phyloP scores from a whole-genome alignment of 2,797 vertebrate species.

The Vipera ursinii region DNA sequence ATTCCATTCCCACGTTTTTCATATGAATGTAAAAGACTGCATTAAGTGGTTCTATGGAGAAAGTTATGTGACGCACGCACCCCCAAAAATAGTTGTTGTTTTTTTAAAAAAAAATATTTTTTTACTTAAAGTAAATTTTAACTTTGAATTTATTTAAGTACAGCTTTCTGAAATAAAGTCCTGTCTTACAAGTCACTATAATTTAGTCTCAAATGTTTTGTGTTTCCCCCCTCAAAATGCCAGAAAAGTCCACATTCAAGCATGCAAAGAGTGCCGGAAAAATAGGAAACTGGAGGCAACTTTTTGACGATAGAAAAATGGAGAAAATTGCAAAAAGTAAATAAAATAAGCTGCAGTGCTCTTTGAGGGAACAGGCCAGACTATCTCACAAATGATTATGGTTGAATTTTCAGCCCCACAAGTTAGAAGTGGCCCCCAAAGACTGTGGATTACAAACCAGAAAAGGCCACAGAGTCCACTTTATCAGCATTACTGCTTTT shows the following conservation, averaged over 20 bases:
- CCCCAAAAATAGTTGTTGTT: too few species aligned
- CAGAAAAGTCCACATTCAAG: neutral
- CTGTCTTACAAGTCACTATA: neutral
- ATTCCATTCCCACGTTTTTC: neutral
- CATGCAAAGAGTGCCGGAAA: neutral
- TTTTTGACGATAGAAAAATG: neutral
- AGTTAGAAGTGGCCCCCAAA: neutral
- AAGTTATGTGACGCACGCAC: neutral
- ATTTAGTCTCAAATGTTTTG: neutral
- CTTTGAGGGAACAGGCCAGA: neutral
- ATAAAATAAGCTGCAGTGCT: neutral
- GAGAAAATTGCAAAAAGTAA: neutral
- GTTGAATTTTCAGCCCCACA: neutral
- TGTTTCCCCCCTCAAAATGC: neutral
- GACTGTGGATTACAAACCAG: neutral
- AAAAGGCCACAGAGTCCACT: neutral
- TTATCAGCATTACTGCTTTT: neutral
- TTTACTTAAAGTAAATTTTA: neutral
- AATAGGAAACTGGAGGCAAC: neutral
- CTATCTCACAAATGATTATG: neutral
- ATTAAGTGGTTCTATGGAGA: neutral
- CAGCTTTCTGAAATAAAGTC: neutral
- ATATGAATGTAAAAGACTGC: neutral
- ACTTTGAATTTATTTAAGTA: neutral
- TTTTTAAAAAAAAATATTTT: neutral